Conservation (phyloP, 2,797 vertebrate genomes). For the Rhodeus uyekii region DNA sequence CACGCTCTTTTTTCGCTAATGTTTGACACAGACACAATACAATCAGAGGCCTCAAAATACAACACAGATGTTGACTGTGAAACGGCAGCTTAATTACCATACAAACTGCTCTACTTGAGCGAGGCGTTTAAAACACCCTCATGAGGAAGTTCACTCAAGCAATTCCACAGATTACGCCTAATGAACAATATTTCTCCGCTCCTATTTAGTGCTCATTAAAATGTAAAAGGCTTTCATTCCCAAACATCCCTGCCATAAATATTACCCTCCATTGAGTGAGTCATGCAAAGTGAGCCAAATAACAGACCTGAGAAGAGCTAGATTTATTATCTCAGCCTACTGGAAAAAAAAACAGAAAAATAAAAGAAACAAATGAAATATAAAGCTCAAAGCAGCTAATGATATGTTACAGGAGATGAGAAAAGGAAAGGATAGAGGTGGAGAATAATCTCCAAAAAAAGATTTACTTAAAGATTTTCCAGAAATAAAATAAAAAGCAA, state of each 20-base stretch:
- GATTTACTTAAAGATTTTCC: not conserved
- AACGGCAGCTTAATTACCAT: constrained; percentile 98
- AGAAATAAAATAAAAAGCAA: not conserved
- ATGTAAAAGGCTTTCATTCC: constrained; percentile 86
- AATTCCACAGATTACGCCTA: constrained; percentile 93
- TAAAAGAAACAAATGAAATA: constrained; percentile 19
- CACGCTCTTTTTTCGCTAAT: constrained; percentile 2
- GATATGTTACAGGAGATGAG: constrained; percentile 11
- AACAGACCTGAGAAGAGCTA: constrained; percentile 50
- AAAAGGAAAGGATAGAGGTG: constrained; percentile 9
- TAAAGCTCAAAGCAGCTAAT: not conserved
- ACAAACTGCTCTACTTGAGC: constrained; percentile 97
- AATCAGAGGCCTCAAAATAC: constrained; percentile 67
- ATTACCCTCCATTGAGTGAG: constrained; percentile 69
- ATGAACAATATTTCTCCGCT: constrained; percentile 89
- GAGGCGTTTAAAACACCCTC: constrained; percentile 92
- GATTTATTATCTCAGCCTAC: constrained; percentile 59
- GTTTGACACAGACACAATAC: constrained; percentile 35
- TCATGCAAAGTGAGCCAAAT: constrained; percentile 61
- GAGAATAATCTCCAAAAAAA: not conserved
- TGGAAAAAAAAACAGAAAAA: constrained; percentile 33
- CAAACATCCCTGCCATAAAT: constrained; percentile 84
- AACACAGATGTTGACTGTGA: constrained; percentile 89
- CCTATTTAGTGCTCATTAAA: constrained; percentile 90
- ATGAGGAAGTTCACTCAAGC: constrained; percentile 92